Conservation (phyloP, 2,113 vertebrate genomes). For the Micronycteris hirsuta region DNA sequence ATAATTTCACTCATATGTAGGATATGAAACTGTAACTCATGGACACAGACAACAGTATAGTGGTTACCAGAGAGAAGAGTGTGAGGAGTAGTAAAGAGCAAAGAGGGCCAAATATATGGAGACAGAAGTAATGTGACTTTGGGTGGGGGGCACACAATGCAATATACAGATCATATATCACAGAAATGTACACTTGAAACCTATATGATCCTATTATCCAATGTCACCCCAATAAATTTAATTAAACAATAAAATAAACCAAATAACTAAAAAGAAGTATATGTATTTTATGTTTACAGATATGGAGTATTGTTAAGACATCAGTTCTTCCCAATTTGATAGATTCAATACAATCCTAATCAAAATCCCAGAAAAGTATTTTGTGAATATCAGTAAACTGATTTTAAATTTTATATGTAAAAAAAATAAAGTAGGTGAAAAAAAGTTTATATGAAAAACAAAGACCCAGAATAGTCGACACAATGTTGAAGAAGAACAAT, state of each 20-base stretch:
- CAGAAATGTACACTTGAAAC: background rate
- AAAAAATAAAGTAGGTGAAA: background rate
- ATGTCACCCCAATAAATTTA: background rate
- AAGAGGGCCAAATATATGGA: too few species aligned
- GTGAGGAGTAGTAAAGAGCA: too few species aligned
- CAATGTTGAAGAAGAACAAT: background rate
- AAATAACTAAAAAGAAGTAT: background rate
- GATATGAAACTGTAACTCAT: too few species aligned
- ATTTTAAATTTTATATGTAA: background rate
- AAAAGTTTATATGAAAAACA: background rate
- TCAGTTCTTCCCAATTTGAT: background rate
- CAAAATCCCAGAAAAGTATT: background rate
- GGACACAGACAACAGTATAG: too few species aligned
- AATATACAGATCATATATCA: background rate
- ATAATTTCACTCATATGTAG: too few species aligned
- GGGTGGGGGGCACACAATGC: too few species aligned
- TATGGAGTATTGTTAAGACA: background rate
- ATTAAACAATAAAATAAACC: background rate
- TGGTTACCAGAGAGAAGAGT: too few species aligned
- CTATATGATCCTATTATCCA: background rate
- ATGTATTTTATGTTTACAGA: background rate
- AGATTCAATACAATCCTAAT: background rate
- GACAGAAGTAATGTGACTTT: too few species aligned
- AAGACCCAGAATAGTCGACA: background rate
- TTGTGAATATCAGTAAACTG: background rate